phyloP scores from a whole-genome alignment of 2,888 invertebrate species.

The Pachliopta kotzebuea region DNA sequence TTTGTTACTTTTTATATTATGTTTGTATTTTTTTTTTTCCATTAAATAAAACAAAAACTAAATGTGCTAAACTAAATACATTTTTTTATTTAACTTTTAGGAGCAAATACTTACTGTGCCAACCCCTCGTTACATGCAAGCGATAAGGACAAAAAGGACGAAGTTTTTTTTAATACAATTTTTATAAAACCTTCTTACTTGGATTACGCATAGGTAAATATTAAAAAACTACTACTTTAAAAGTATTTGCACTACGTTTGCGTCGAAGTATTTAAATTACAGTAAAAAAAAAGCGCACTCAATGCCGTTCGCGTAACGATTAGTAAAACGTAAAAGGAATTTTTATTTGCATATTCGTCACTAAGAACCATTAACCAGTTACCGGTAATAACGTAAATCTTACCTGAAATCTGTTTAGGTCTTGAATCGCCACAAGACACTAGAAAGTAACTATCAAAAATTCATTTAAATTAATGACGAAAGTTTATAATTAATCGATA shows the following conservation, averaged over 20 bases:
- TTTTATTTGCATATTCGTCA: conserved; percentile 18
- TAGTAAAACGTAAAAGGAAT: conserved; percentile 10
- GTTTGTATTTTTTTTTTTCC: no score
- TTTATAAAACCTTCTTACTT: neutral
- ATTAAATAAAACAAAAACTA: no score
- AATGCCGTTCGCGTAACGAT: conserved; percentile 22
- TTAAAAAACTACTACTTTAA: neutral
- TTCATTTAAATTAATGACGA: neutral
- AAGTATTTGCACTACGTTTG: conserved; percentile 21
- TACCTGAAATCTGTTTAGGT: neutral
- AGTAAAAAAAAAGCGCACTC: conserved; percentile 24
- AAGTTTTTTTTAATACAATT: neutral
- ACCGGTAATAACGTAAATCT: neutral
- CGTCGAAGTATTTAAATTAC: conserved; percentile 26
- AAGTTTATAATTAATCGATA: no score
- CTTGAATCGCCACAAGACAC: neutral
- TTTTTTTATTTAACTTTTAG: neutral
- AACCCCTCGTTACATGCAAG: conserved; percentile 1
- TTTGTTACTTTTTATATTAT: no score
- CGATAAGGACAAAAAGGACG: neutral
- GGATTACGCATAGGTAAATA: neutral
- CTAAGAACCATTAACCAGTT: neutral
- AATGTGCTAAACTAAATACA: neutral
- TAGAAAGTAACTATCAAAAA: neutral
- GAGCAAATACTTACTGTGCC: neutral